Evolutionary conservation across 2,113 vertebrate genomes (phyloP).

Genomic region (Mus pahari): DNA sequence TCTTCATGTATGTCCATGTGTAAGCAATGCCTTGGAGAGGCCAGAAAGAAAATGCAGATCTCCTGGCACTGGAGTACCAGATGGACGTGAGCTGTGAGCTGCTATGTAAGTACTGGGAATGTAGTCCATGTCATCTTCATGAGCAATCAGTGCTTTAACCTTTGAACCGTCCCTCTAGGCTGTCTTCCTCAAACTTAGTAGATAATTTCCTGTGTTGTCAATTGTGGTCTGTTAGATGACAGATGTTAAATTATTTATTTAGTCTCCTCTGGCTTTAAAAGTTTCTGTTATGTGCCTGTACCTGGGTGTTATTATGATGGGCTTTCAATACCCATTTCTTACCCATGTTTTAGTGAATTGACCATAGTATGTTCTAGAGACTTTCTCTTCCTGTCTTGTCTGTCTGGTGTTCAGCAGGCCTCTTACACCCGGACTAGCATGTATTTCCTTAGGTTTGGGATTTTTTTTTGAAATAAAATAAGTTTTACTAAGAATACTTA

Average conservation of each 20-base stretch:
- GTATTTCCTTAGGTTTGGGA: not conserved
- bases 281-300: not conserved
- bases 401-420: not conserved
- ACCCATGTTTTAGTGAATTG: not conserved
- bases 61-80: not conserved
- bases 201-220: not conserved
- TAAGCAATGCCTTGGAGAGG: not conserved
- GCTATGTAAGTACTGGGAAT: not conserved
- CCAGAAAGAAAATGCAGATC: not conserved
- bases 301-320: not conserved
- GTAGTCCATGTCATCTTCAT: not conserved
- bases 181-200: not conserved
- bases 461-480: too few species aligned
- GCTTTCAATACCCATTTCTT: not conserved
- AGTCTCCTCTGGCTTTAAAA: not conserved
- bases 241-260: not conserved
- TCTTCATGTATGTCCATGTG: not conserved
- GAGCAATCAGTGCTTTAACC: not conserved
- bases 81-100: not conserved
- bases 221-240: not conserved
- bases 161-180: not conserved
- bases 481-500: too few species aligned
- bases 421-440: not conserved
- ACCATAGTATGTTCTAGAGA: not conserved
- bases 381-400: not conserved